Base-by-base conservation (phyloP, 2,888 invertebrate species). In the Philonicus albiceps region DNA sequence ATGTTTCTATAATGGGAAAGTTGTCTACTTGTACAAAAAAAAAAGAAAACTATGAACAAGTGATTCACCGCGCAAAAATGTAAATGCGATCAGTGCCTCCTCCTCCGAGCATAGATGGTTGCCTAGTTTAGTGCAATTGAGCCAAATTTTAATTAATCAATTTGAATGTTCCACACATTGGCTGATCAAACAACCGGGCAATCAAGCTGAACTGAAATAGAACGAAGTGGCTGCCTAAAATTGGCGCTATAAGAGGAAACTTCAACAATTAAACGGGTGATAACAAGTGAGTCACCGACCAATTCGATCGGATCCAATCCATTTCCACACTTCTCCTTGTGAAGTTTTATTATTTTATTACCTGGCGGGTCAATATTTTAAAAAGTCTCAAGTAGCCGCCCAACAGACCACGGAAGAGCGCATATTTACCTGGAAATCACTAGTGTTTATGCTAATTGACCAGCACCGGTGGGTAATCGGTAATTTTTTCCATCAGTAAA, bases 161-260 rank as follows among this genome's bases (percentile, higher is more conserved):
- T 34, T 31, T 31, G 74, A 37, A 74, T 74, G 37, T 74, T 34
- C 74, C 74, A 31, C 74, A 31, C 74, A 74, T 37, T 37, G 37
- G 34, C 34, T 27, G 34, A 74, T 34, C 31, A 31, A 74, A 19
- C 7, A 34, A 6, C 13, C 30, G 31, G 73, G 19, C 30, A 19
- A 16, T 16, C 13, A 6, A 74, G 31, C 11, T 13, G 37, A 74
- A 34, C 37, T 74, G 37, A 74, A 74, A 74, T 74, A 74, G 74
- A 74, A 74, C 74, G 34, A 74, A 74, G 74, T 19, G n/a, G 74
- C 31, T 74, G 74, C 64, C 27, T 74, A 74, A 74, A 74, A 34
- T 74, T 31, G 74, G 37, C 19, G 34, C 74, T 74, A 74, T 74
- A 34, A 3, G 37, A 74, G 74, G 74, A 74, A 74, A 37, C 74